These are phyloP conservation scores for Thripadectes ignobilis DNA, from an alignment of 2,797 vertebrate species.

Conservation along the genomic window DNA sequence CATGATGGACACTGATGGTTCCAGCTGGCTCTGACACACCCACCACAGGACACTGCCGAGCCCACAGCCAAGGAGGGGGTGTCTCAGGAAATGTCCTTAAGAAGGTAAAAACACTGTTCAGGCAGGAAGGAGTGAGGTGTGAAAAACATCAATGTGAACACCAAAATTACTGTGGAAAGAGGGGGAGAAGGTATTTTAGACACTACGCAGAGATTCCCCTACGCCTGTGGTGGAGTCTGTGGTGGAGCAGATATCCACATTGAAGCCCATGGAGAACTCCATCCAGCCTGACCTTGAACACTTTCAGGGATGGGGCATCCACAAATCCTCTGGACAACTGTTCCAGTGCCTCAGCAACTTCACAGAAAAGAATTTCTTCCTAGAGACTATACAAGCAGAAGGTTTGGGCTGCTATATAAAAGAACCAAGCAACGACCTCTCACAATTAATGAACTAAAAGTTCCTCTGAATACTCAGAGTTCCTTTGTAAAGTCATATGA, in stretches of 20 bases:
- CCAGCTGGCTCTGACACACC: neutral
- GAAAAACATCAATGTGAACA: fast-evolving
- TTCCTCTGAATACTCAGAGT: neutral
- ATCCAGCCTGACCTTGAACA: neutral
- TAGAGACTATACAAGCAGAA: neutral
- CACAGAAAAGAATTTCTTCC: neutral
- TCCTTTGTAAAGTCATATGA: neutral
- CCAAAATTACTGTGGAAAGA: neutral
- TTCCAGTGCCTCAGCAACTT: neutral
- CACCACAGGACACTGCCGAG: fast-evolving
- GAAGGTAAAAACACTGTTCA: neutral
- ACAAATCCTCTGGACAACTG: neutral
- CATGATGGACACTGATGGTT: fast-evolving
- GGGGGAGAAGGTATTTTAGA: neutral
- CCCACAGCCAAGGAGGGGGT: too few relatives aligned
- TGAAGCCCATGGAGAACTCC: neutral
- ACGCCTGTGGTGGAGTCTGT: fast-evolving
- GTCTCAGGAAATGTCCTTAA: neutral
- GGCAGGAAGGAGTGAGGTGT: neutral
- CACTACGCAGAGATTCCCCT: neutral
- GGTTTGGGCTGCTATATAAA: neutral
- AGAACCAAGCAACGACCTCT: neutral
- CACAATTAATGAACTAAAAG: neutral
- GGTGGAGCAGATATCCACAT: neutral
- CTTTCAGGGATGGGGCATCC: neutral